A percentile compares a stretch with the other conserved stretches of the same genome.
Conservation (phyloP, 2,888 invertebrate species). For the Ormyrus thymus region DNA sequence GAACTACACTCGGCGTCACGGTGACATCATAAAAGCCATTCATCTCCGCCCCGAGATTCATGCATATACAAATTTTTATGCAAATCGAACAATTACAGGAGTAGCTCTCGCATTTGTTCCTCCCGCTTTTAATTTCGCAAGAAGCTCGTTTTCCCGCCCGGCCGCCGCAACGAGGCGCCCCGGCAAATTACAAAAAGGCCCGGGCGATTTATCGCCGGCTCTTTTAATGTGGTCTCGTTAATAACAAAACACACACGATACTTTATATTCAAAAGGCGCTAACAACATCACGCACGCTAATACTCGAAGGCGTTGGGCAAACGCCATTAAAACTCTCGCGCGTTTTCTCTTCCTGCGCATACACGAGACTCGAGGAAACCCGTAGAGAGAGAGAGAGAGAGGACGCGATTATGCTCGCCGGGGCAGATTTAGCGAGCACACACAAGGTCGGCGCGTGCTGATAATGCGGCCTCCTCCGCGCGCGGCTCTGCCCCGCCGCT, state of each 20-base stretch:
- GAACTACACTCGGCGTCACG: neutral
- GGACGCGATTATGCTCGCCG: slow-evolving; percentile 64
- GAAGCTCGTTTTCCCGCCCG: neutral
- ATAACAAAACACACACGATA: neutral
- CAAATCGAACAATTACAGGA: neutral
- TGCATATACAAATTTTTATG: neutral
- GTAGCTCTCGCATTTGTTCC: neutral
- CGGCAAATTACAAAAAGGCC: too few relatives aligned
- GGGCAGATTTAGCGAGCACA: slow-evolving; percentile 72
- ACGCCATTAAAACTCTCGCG: slow-evolving; percentile 65
- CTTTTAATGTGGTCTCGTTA: too few relatives aligned
- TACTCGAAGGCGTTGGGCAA: slow-evolving; percentile 59
- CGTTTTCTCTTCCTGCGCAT: slow-evolving; percentile 44
- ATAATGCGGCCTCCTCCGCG: slow-evolving; percentile 70
- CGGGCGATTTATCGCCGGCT: too few relatives aligned
- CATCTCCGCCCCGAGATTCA: neutral
- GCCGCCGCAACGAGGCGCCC: neutral
- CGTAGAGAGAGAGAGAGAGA: slow-evolving; percentile 51
- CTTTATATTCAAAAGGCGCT: slow-evolving; percentile 42
- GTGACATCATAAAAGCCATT: neutral
- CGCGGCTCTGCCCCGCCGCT: slow-evolving; percentile 30
- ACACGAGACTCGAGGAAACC: neutral
- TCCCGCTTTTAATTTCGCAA: neutral
- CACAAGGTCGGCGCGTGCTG: slow-evolving; percentile 72
- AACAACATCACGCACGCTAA: slow-evolving; percentile 35